Base-by-base conservation (phyloP, 2,888 invertebrate genomes). In the Amblyjoppa proteus region DNA sequence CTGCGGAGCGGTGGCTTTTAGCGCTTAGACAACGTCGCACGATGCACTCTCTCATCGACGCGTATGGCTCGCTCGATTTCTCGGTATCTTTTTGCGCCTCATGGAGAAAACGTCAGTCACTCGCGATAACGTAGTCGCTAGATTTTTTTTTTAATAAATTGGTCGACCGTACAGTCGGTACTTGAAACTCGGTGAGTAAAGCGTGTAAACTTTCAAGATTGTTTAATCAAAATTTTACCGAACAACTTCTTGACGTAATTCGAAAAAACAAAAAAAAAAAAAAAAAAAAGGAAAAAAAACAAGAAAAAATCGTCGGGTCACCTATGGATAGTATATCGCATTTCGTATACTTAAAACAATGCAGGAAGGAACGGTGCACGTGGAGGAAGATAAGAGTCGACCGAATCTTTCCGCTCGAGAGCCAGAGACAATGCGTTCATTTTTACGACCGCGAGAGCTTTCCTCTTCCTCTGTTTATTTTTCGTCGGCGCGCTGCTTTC, bases 361-460 rank as follows among this genome's bases (percentile, higher is more conserved):
- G 66, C 61, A 61, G 16, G 66, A 81, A 71, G 7, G 34, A 64
- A 79, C 51, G 31, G 1, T 28, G 34, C 34, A 41, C 16, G 81
- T 49, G 41, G 31, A 58, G 71, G 81, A 86, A 86, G 81, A 82
- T 56, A 84, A 84, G 85, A 80, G 88, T 86, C 83, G 84, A 79
- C 82, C 66, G 88, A 88, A 88, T 88, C 89, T 90, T 90, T 90
- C 89, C 89, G 89, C 89, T 89, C 74, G 81, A 84, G 85, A 89
- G 84, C 86, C 89, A 89, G 88, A 89, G 78, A 91, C 91, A 90
- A 91, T 91, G 89, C 90, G 87, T 81, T 64, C 80, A 89, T 89
- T 90, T 91, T 88, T 89, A 89, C 86, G 88, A 88, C 87, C 74
- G 77, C 87, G 86, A 83, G 85, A 88, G 87, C 83, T 87, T 87